Base-by-base conservation (phyloP, 2,888 invertebrate genomes). In the Abrostola tripartita region DNA sequence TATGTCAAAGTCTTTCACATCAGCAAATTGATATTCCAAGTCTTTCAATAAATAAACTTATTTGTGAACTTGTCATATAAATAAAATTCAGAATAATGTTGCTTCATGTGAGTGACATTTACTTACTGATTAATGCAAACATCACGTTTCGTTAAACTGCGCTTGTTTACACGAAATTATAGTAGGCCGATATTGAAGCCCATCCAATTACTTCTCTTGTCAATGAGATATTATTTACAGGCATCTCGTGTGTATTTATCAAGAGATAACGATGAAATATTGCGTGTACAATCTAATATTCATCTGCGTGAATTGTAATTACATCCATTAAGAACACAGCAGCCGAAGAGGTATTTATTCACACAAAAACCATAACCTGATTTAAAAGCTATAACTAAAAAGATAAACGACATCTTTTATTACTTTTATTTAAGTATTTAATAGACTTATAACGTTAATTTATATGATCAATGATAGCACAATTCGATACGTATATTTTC, bases 151-250 rank as follows among this genome's bases (percentile, higher is more conserved):
- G 81, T 83, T 74, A 76, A 68, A 77, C 81, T 74, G 78, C 72
- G 82, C 76, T 82, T 81, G 78, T 79, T 83, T 75, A 81, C 81
- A 77, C 83, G 79, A 84, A 86, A 85, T 81, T 83, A 79, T 75
- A 63, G 65, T 83, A 86, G 88, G 87, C 87, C 86, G 83, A 88
- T 87, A 87, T 86, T 79, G 85, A 85, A 83, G 84, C 85, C 81
- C 85, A 85, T 83, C 89, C 91, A 91, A 91, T 92, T 91, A 92
- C 88, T 88, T 79, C 79, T 82, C 87, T 80, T 89, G 91, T 90
- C 90, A 89, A 84, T 88, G 88, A 81, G 81, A 81, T 79, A 86
- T 90, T 89, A 91, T 92, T 91, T 90, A 91, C 88, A 86, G 84
- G 82, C 84, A 79, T 79, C 78, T 81, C 84, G 69, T 88, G 86